Base-by-base conservation (phyloP, 2,888 invertebrate genomes). In the Yponomeuta sedellus region DNA sequence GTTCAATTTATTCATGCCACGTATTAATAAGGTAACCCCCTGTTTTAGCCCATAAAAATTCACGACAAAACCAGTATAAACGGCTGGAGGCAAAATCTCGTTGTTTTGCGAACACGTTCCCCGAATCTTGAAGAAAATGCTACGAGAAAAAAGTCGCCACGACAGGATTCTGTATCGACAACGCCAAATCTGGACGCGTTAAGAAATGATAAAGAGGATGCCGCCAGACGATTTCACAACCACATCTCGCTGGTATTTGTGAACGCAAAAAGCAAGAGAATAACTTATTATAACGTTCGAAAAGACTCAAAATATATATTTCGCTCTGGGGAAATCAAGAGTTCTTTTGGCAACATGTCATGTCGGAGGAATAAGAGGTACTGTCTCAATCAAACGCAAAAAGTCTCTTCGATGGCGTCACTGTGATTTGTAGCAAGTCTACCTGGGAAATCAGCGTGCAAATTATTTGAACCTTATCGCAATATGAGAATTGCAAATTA, bases 91-190 rank as follows among this genome's bases (percentile, higher is more conserved):
- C 86, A 77, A 82, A 81, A 77, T 82, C 12, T 81, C 76, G 80
- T 86, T 83, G 86, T 88, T 87, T 86, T 84, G 81, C 80, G 76
- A 16, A 74, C 75, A 74, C 79, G 86, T 90, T 90, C 89, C 86
- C 82, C 85, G 89, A 89, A 90, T 83, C 82, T 52, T 81, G 85
- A 81, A 87, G 87, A 89, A 52, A 90, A 89, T 79, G 86, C 81
- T 72, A 76, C 79, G 44, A 79, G 82, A 86, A 89, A 90, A 88
- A 90, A 89, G 85, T 75, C 81, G 79, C 78, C 82, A 77, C 79
- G 88, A 88, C 90, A 87, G 90, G 90, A 89, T 90, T 86, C 83
- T 81, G 82, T 86, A 88, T 89, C 88, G 88, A 80, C 84, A 80
- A 83, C 77, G 83, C 88, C 89, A 85, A 88, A 90, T 90, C 88